These are phyloP conservation scores for Drosophila triauraria DNA, from an alignment of 1,140 invertebrate genomes.

Conservation along the genomic window DNA sequence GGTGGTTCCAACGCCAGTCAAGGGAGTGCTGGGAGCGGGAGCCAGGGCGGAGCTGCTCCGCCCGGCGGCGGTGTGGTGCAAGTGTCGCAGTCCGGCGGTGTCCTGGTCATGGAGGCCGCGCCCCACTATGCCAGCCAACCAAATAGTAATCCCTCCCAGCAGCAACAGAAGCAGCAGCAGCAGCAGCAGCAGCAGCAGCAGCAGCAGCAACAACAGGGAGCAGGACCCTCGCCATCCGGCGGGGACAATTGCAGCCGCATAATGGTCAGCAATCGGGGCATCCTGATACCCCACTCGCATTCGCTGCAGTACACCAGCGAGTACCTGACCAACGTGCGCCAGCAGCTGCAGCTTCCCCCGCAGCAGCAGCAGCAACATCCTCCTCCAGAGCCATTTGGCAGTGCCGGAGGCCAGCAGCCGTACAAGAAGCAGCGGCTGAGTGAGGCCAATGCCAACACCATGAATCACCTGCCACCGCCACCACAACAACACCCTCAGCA, in stretches of 20 bases:
- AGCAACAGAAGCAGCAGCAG: conserved; percentile 45
- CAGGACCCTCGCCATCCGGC: conserved; percentile 7
- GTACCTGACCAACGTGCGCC: conserved; percentile 69
- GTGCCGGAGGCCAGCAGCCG: conserved; percentile 86
- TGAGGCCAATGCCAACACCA: conserved; percentile 85
- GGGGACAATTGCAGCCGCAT: conserved; percentile 39
- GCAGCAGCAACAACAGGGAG: conserved; percentile 35
- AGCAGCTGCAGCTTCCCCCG: conserved; percentile 55
- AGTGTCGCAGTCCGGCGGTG: conserved; percentile 62
- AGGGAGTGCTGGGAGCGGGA: conserved; percentile 20
- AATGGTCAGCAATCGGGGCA: conserved; percentile 58
- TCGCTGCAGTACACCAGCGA: conserved; percentile 71
- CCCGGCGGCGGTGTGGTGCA: conserved; percentile 59
- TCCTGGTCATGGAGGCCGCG: conserved; percentile 73
- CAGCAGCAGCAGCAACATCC: conserved; percentile 65
- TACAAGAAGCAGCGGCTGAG: conserved; percentile 92
- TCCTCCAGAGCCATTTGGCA: conserved; percentile 70
- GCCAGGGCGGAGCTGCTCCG: conserved; percentile 18
- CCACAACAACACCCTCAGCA: conserved; percentile 39
- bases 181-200: conserved; percentile 38
- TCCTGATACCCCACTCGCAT: conserved; percentile 55
- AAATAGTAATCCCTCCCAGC: conserved; percentile 51
- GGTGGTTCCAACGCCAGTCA: conserved; percentile 17
- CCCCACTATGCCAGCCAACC: conserved; percentile 69
- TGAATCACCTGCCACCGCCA: conserved; percentile 83